A percentile compares a stretch with the other conserved stretches of the same genome.
These are phyloP conservation scores for Empis livida DNA, from an alignment of 2,888 invertebrate species.

Conservation along the genomic window DNA sequence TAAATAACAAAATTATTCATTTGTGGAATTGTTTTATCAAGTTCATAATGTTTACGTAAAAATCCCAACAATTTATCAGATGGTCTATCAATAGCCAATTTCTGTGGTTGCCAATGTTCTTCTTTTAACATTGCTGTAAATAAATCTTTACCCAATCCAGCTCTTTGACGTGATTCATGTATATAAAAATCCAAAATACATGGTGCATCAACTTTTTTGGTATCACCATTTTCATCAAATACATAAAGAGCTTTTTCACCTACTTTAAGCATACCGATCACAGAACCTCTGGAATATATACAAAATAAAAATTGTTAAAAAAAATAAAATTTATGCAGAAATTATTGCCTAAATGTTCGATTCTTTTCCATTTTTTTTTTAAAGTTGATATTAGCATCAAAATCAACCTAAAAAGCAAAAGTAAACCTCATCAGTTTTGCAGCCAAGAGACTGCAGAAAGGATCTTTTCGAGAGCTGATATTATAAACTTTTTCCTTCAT, in stretches of 20 bases:
- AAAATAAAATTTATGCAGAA: not conserved
- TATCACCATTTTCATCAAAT: constrained; percentile 53
- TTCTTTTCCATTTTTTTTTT: too few species aligned
- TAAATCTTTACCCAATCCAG: constrained; percentile 69
- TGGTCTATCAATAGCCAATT: constrained; percentile 86
- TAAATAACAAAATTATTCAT: constrained; percentile 81
- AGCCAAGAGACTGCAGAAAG: too few species aligned
- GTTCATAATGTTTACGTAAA: constrained; percentile 66
- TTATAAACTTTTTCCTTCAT: too few species aligned
- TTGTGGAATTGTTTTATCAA: constrained; percentile 54
- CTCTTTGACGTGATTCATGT: constrained; percentile 68
- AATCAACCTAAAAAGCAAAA: too few species aligned
- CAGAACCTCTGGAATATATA: constrained; percentile 45
- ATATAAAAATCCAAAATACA: constrained; percentile 93
- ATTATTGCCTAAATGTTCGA: too few species aligned
- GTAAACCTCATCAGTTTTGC: too few species aligned
- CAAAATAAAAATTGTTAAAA: not conserved
- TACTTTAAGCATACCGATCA: constrained; percentile 81
- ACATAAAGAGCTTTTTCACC: constrained; percentile 84
- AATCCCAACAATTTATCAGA: constrained; percentile 81
- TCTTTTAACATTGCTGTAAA: constrained; percentile 79
- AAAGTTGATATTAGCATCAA: too few species aligned
- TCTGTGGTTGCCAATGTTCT: constrained; percentile 50
- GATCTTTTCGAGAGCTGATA: too few species aligned
- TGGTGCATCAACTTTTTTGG: constrained; percentile 67